Base-by-base conservation (phyloP, 2,797 vertebrate species). In the Taeniopygia guttata region DNA sequence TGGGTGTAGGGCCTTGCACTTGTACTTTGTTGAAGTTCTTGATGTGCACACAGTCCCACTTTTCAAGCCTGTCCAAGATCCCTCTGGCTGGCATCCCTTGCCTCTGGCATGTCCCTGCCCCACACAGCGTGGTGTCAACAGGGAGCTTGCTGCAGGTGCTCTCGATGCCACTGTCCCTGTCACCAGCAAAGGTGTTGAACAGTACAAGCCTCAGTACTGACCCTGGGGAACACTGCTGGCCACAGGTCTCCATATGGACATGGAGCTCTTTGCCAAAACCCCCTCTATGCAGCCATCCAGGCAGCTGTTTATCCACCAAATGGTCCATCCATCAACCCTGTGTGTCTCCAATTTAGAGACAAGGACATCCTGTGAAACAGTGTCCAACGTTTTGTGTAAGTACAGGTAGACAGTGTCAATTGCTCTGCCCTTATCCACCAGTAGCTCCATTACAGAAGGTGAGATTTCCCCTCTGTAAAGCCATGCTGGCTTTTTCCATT, bases 191-290 rank as follows among this genome's bases (percentile, higher is more conserved):
- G 29, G 13, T 76, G 40, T 11, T 45, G 38, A 23, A 18, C 22
- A 38, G 46, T 32, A 10, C 4, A 6, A 1, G 55, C 25, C 46
- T 20, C 20, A 54, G 40, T 13, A 40, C 29, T 0, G 1, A 7
- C 14, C 29, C 34, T 5, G 11, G 7, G 73, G 48, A 29, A 10
- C 40, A 22, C 30, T 16, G 7, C 29, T 62, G 30, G 2, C n/a
- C 42, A 30, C 42, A 48, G 34, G 21, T 55, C 36, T 56, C 22
- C 27, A 7, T 18, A 13, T 7, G 32, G 27, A 64, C 27, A 8
- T 29, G 25, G 36, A 56, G 13, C 45, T 30, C 9, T 79, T 72
- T 19, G 2, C 32, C 43, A 56, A 12, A n/a, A 2, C 27, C 21
- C 22, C 32, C 20, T 10, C 23, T 8, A 9, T 29, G 64, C 11